Conservation (phyloP, 2,888 invertebrate genomes). For the Isotomurus palustris region DNA sequence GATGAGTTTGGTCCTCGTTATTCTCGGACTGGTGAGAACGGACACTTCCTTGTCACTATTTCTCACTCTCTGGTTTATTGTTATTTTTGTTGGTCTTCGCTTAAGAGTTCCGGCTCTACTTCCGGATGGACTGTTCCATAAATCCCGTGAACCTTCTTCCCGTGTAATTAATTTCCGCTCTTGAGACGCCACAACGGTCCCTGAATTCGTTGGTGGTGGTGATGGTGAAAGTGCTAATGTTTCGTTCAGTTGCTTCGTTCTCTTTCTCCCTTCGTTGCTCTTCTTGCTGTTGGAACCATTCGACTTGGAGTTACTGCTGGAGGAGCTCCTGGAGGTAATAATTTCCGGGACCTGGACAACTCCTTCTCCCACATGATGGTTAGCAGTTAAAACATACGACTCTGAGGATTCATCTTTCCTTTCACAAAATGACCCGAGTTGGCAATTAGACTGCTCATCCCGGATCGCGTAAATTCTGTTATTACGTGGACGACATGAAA, state of each 20-base stretch:
- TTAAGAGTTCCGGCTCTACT: slow-evolving; percentile 31
- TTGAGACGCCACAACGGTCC: slow-evolving; percentile 15
- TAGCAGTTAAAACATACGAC: slow-evolving; percentile 1
- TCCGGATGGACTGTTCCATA: slow-evolving; percentile 35
- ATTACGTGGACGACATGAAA: slow-evolving; percentile 19
- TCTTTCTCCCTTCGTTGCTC: neutral
- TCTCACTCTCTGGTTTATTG: slow-evolving; percentile 5
- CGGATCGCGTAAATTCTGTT: slow-evolving; percentile 42
- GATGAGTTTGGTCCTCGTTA: neutral
- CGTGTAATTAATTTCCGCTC: slow-evolving; percentile 43
- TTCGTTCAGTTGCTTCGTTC: neutral
- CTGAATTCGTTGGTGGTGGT: neutral
- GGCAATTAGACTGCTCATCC: slow-evolving; percentile 4
- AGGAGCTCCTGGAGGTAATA: slow-evolving; percentile 7
- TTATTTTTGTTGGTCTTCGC: slow-evolving; percentile 9
- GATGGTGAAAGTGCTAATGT: neutral
- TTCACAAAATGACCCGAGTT: slow-evolving; percentile 9
- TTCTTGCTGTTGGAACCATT: neutral
- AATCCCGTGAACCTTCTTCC: slow-evolving; percentile 23
- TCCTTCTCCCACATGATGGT: neutral
- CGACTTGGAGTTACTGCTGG: neutral
- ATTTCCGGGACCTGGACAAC: slow-evolving; percentile 1
- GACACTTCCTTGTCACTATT: slow-evolving; percentile 4
- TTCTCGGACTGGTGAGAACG: too few relatives aligned
- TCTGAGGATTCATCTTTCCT: slow-evolving; percentile 2